Conservation (phyloP, 2,113 vertebrate genomes). For the Brachypteracias leptosomus region DNA sequence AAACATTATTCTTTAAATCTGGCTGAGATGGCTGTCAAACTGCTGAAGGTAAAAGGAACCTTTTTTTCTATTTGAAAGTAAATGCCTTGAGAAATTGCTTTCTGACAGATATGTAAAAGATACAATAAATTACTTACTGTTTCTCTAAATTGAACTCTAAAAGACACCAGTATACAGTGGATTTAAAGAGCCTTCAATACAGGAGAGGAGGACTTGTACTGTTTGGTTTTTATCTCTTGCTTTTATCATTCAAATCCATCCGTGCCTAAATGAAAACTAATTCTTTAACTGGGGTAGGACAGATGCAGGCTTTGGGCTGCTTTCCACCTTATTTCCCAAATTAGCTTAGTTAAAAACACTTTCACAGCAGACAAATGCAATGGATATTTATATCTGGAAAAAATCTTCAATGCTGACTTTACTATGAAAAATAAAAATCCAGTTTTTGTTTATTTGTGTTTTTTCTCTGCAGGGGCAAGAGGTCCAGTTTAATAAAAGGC, state of each 20-base stretch:
- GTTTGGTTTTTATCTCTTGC: background rate
- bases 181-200: background rate
- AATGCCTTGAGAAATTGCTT: background rate
- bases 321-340: background rate
- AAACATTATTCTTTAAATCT: conserved; percentile 76
- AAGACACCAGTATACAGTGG: background rate
- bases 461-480: conserved; percentile 80
- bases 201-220: background rate
- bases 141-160: background rate
- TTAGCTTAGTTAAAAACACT: background rate
- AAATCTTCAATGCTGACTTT: background rate
- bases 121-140: background rate
- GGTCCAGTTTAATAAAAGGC: conserved; percentile 78
- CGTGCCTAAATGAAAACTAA: background rate
- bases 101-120: background rate
- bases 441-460: background rate
- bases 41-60: conserved; percentile 81
- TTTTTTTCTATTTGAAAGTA: background rate
- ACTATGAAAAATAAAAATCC: background rate
- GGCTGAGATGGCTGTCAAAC: conserved; percentile 76
- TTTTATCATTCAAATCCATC: background rate
- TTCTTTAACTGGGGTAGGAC: background rate
- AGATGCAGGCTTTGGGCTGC: background rate
- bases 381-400: background rate
- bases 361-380: background rate